These are phyloP conservation scores for Chiroxiphia lanceolata DNA, from an alignment of 2,797 vertebrate species.

Conservation along the genomic window DNA sequence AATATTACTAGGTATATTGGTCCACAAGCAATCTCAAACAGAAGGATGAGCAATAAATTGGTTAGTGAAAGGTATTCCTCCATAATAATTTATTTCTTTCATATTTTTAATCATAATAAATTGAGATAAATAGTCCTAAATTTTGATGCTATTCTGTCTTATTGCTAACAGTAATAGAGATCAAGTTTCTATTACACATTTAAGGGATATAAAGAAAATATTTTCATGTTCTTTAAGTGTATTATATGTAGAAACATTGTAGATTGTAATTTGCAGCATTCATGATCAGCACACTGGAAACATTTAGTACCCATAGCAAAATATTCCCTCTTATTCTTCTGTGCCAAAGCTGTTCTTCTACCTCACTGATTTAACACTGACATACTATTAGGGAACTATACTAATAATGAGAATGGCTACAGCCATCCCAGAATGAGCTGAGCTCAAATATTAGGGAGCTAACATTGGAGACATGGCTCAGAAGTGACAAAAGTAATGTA, in stretches of 20 bases:
- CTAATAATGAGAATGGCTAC: background rate
- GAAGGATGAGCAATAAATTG: background rate
- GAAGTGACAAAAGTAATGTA: background rate
- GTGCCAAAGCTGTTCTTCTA: background rate
- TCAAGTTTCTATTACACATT: background rate
- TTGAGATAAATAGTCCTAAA: background rate
- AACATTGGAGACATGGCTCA: background rate
- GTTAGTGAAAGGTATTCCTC: background rate
- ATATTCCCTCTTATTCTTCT: background rate
- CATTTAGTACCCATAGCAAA: background rate
- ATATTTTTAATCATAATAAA: constrained; percentile 24
- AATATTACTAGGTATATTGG: constrained; percentile 20
- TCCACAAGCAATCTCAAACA: background rate
- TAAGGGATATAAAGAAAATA: background rate
- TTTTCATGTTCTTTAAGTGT: background rate
- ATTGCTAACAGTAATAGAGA: background rate
- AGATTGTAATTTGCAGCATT: background rate
- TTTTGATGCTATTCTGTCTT: background rate
- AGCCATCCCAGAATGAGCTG: background rate
- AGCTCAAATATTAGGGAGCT: background rate
- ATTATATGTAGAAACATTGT: background rate
- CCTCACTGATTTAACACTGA: background rate
- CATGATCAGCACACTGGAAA: background rate
- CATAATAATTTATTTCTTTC: background rate
- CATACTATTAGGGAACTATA: background rate